Percentiles rank a stretch among this genome's conserved stretches.
These are phyloP conservation scores for Trichopria drosophilae DNA, from an alignment of 2,888 invertebrate species.

Conservation along the genomic window DNA sequence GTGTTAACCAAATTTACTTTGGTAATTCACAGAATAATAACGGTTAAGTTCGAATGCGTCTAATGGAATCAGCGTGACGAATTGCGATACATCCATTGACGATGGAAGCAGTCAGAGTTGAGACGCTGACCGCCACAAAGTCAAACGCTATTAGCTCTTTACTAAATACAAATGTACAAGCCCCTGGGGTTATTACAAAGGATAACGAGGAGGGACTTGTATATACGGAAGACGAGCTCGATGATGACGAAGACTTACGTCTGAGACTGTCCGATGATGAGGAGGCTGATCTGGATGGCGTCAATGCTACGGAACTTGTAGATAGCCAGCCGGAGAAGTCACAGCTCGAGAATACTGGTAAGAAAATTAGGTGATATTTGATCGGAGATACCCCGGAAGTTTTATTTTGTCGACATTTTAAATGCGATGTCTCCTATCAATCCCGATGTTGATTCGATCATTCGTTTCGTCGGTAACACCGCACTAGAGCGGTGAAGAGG, in stretches of 20 bases:
- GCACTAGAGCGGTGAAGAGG: no score
- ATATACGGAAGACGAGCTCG: slow-evolving; percentile 43
- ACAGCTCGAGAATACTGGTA: slow-evolving; percentile 24
- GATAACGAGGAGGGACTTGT: slow-evolving; percentile 48
- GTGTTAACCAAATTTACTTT: slow-evolving; percentile 33
- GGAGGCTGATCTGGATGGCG: slow-evolving; percentile 41
- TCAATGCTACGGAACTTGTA: slow-evolving; percentile 21
- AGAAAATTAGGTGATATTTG: no score
- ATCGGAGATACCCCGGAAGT: no score
- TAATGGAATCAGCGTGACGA: slow-evolving; percentile 28
- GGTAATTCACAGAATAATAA: slow-evolving; percentile 34
- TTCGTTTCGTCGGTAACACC: no score
- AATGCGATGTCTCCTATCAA: no score
- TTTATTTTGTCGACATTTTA: no score
- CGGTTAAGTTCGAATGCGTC: slow-evolving; percentile 18
- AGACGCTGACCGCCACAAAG: slow-evolving; percentile 42
- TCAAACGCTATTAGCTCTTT: slow-evolving; percentile 39
- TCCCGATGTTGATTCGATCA: no score
- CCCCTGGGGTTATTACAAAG: slow-evolving; percentile 41
- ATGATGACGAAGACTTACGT: slow-evolving; percentile 51
- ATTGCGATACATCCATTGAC: slow-evolving; percentile 22
- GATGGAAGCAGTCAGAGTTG: slow-evolving; percentile 49
- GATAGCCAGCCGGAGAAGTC: slow-evolving; percentile 24
- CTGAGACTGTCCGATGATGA: slow-evolving; percentile 55
- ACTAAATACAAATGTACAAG: slow-evolving; percentile 34